Conservation (phyloP, 2,797 vertebrate species). For the Bryconaethiops microstoma region DNA sequence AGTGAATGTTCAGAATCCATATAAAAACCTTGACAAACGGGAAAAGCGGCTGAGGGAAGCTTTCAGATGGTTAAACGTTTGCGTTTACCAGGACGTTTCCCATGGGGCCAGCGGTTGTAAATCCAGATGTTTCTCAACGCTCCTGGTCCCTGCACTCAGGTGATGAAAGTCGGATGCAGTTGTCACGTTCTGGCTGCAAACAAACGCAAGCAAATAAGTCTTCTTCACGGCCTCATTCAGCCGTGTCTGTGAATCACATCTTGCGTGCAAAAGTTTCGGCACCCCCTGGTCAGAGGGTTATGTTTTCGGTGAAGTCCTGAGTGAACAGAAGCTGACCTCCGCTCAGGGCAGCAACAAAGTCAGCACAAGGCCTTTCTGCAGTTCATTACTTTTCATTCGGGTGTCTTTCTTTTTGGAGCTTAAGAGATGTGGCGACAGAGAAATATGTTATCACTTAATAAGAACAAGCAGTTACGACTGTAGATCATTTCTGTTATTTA, state of each 20-base stretch:
- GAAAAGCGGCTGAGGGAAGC: neutral
- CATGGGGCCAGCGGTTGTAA: conserved; percentile 17
- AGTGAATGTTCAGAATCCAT: neutral
- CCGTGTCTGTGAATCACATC: neutral
- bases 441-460: neutral
- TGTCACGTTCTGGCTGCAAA: conserved; percentile 43
- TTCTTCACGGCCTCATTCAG: neutral
- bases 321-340: neutral
- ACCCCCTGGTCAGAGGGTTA: neutral
- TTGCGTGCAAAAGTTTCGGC: neutral
- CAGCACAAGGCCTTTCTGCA: neutral
- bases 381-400: neutral
- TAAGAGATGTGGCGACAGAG: neutral
- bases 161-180: conserved; percentile 51
- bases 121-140: conserved; percentile 18
- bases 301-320: neutral
- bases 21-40: neutral
- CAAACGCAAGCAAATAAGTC: conserved; percentile 3
- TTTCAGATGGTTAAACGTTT: neutral
- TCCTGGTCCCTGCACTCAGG: conserved; percentile 15
- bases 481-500: neutral
- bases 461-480: neutral
- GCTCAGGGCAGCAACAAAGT: neutral
- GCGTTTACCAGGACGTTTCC: conserved; percentile 19
- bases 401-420: too few relatives aligned